Percentiles rank a stretch among this genome's conserved stretches.
phyloP scores from a whole-genome alignment of 2,797 vertebrate species.

The Malurus splendens region DNA sequence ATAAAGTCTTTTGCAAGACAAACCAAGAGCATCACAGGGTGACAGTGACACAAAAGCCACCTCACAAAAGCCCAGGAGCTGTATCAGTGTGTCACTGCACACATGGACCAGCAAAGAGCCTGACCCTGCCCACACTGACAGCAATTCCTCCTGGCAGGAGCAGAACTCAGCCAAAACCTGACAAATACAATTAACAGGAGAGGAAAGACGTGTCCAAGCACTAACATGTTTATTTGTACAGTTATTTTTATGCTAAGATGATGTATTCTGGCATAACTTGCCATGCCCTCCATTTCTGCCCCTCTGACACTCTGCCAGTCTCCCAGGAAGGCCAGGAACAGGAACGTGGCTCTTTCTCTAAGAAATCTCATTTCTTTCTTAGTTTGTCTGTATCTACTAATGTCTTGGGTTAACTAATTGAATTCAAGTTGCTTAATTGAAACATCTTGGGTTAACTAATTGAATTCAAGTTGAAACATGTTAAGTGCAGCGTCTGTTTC shows the following conservation, averaged over 20 bases:
- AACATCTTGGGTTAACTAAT: slow-evolving; percentile 62
- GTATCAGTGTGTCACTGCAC: accelerated
- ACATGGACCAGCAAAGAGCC: not conserved
- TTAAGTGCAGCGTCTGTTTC: not conserved
- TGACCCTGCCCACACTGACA: not conserved
- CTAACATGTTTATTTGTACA: not conserved
- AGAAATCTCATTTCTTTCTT: slow-evolving; percentile 25
- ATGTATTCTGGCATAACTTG: not conserved
- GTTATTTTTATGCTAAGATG: not conserved
- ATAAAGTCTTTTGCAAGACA: not conserved
- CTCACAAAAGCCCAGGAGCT: not conserved
- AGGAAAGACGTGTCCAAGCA: not conserved
- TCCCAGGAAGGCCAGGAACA: not conserved
- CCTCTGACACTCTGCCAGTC: not conserved
- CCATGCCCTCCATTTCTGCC: not conserved
- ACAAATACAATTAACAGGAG: not conserved
- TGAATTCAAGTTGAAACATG: slow-evolving; percentile 46
- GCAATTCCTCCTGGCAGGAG: not conserved
- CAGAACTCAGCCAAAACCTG: not conserved
- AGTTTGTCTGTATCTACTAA: not conserved
- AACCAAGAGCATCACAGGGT: not conserved
- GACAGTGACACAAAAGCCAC: not conserved
- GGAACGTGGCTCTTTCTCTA: not conserved
- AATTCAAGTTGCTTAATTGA: slow-evolving; percentile 61
- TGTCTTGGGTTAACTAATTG: slow-evolving; percentile 60